Percentiles rank a stretch among this genome's conserved stretches.
These are phyloP conservation scores for Acleris sparsana DNA, from an alignment of 2,888 invertebrate genomes.

Conservation along the genomic window DNA sequence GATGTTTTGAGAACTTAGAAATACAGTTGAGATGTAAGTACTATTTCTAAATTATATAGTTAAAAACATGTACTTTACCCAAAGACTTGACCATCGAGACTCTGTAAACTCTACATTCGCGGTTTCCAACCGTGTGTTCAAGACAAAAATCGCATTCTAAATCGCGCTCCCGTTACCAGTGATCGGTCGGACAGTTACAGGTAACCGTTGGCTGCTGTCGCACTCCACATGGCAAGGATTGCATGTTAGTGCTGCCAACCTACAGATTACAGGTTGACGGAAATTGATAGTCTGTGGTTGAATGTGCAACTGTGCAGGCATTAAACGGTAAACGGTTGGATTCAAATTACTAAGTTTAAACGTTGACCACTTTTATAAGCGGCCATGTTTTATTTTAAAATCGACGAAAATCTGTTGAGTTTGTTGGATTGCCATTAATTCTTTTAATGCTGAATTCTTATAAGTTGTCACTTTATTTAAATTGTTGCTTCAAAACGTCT, in stretches of 20 bases:
- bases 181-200: slow-evolving; percentile 30
- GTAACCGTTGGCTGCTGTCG: slow-evolving; percentile 32
- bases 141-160: slow-evolving; percentile 33
- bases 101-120: neutral
- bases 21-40: too few relatives aligned
- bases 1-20: too few relatives aligned
- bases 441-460: too few relatives aligned
- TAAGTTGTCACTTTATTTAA: too few relatives aligned
- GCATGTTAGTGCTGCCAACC: slow-evolving; percentile 24
- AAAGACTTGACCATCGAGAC: neutral
- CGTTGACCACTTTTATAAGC: too few relatives aligned
- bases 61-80: neutral
- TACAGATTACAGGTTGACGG: slow-evolving; percentile 21
- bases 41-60: too few relatives aligned
- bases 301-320: slow-evolving; percentile 14
- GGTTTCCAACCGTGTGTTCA: slow-evolving; percentile 4
- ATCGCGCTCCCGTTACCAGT: slow-evolving; percentile 34
- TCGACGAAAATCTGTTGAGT: too few relatives aligned
- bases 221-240: slow-evolving; percentile 37
- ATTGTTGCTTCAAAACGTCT: too few relatives aligned
- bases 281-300: slow-evolving; percentile 31
- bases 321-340: slow-evolving; percentile 1
- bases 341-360: slow-evolving; percentile 1
- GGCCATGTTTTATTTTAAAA: too few relatives aligned
- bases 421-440: too few relatives aligned